Percentiles rank a stretch among this genome's conserved stretches.
Evolutionary conservation across 2,113 vertebrate genomes (phyloP).

Genomic region (Egretta garzetta): DNA sequence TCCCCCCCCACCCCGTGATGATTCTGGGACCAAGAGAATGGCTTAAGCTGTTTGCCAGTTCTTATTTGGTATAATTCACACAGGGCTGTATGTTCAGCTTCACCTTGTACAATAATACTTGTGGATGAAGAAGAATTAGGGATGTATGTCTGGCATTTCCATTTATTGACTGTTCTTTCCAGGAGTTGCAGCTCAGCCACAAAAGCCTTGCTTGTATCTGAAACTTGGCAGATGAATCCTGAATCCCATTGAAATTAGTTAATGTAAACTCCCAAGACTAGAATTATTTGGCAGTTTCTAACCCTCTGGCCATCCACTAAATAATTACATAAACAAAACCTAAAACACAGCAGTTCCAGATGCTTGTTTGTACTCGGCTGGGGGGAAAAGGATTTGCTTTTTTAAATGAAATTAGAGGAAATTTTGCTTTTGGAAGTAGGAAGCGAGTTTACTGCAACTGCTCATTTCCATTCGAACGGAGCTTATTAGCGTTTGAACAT

Average conservation of each 20-base stretch:
- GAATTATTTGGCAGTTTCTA: conserved; percentile 30
- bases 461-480: neutral
- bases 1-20: fast-evolving
- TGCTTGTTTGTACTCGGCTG: conserved; percentile 46
- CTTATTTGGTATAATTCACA: neutral
- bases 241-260: neutral
- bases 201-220: neutral
- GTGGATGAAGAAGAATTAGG: neutral
- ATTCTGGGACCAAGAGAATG: neutral
- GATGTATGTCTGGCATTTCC: neutral
- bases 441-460: neutral
- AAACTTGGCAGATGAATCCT: neutral
- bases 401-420: conserved; percentile 20
- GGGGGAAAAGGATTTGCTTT: neutral
- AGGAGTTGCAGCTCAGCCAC: neutral
- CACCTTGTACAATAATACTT: neutral
- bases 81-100: neutral
- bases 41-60: neutral
- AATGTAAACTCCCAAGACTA: neutral
- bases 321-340: conserved; percentile 14
- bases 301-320: conserved; percentile 6
- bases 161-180: neutral
- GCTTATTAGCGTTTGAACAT: neutral
- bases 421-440: conserved; percentile 15
- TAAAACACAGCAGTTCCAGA: conserved; percentile 41